Conservation (phyloP, 92 coral and sea anemone species). For the Porites divaricata region DNA sequence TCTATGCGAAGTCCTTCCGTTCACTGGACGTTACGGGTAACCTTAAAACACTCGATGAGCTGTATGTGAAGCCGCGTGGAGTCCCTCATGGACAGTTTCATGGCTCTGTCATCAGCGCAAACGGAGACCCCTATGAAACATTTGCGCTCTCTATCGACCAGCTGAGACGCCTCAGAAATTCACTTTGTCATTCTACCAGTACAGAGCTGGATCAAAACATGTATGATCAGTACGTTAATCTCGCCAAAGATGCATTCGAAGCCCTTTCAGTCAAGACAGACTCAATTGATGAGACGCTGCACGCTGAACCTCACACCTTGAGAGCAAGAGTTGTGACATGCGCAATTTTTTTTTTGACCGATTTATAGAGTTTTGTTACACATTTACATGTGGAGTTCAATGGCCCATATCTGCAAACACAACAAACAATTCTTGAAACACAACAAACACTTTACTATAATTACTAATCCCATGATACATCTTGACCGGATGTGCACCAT, state of each 20-base stretch:
- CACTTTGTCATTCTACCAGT: background rate
- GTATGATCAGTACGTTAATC: background rate
- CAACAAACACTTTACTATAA: no score
- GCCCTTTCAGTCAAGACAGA: background rate
- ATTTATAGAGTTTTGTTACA: no score
- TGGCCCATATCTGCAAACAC: no score
- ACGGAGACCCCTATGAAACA: background rate
- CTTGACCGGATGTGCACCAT: no score
- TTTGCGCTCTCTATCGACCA: background rate
- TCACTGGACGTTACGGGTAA: background rate
- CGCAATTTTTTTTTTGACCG: no score
- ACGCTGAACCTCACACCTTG: no score
- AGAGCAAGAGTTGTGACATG: no score
- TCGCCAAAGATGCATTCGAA: background rate
- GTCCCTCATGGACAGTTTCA: background rate
- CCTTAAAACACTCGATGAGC: background rate
- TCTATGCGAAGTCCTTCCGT: background rate
- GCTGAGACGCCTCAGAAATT: background rate
- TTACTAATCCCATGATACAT: no score
- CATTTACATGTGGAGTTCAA: no score
- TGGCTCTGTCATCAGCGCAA: background rate
- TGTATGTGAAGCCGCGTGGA: conserved; percentile 7
- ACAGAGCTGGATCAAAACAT: background rate
- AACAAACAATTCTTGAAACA: no score
- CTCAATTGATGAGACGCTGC: background rate